phyloP scores from a whole-genome alignment of 2,113 vertebrate species.

The Lycocorax pyrrhopterus region DNA sequence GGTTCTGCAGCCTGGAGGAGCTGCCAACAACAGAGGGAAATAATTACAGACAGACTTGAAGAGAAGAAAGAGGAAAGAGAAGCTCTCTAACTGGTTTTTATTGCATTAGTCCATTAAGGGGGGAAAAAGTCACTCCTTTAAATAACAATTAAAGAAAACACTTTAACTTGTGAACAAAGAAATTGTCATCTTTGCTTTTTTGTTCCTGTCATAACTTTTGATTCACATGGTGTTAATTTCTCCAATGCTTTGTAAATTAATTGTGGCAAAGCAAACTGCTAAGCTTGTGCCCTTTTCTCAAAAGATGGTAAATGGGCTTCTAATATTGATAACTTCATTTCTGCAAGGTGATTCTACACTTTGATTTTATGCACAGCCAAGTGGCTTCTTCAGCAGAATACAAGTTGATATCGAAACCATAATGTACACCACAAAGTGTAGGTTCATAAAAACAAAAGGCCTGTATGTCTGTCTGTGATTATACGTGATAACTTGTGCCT shows the following conservation, averaged over 20 bases:
- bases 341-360: not conserved
- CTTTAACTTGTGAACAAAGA: not conserved
- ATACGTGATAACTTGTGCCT: not conserved
- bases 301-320: not conserved
- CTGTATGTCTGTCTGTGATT: not conserved
- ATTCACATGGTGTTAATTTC: constrained; percentile 39
- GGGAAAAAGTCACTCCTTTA: not conserved
- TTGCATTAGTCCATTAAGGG: not conserved
- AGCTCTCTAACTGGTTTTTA: not conserved
- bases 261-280: constrained; percentile 44
- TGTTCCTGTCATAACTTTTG: not conserved
- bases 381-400: not conserved
- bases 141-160: not conserved
- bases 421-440: not conserved
- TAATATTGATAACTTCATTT: constrained; percentile 15
- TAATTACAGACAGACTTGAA: not conserved
- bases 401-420: not conserved
- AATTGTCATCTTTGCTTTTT: not conserved
- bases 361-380: constrained; percentile 17
- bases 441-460: not conserved
- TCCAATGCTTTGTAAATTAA: constrained; percentile 58
- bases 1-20: not conserved
- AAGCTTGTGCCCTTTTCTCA: not conserved
- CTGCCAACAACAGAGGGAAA: not conserved
- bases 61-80: not conserved